A percentile compares a stretch with the other conserved stretches of the same genome.
Conservation (phyloP, 2,113 vertebrate genomes). For the Chionodraco myersi region DNA sequence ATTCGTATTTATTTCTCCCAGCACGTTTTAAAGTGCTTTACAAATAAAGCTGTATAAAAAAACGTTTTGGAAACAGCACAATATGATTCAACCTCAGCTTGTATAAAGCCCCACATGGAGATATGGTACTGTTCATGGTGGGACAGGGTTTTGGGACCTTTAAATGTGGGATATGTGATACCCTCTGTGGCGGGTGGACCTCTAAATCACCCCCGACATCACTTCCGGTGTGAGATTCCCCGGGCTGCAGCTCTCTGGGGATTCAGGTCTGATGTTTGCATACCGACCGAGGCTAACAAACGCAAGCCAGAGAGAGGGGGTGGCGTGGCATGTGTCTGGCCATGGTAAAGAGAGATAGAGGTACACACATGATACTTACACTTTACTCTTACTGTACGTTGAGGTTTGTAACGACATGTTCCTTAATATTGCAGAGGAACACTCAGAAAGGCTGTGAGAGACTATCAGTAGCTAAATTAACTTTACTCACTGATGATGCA, state of each 20-base stretch:
- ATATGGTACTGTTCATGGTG: neutral
- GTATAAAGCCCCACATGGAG: neutral
- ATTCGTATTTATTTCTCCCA: no score
- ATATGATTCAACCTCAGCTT: no score
- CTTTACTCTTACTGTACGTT: no score
- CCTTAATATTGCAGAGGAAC: no score
- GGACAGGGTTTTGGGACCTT: neutral
- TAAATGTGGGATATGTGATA: conserved; percentile 1
- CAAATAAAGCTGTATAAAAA: no score
- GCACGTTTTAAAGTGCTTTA: no score
- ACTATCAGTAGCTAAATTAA: no score
- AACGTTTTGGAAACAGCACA: no score
- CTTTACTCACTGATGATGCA: no score
- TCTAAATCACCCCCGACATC: neutral
- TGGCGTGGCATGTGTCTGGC: conserved; percentile 44
- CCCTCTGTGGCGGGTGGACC: neutral
- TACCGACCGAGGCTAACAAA: conserved; percentile 53
- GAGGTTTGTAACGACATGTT: no score
- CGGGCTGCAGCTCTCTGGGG: conserved; percentile 52
- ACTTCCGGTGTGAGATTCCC: conserved; percentile 55
- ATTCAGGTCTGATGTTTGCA: conserved; percentile 68
- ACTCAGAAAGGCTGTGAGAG: no score
- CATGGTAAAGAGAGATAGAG: neutral
- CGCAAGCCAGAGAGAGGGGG: conserved; percentile 58
- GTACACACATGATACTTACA: no score